Evolutionary conservation across 2,888 invertebrate genomes (phyloP), one percentile per base, ranked within the genome.

Genomic region (Biston stratarius): DNA sequence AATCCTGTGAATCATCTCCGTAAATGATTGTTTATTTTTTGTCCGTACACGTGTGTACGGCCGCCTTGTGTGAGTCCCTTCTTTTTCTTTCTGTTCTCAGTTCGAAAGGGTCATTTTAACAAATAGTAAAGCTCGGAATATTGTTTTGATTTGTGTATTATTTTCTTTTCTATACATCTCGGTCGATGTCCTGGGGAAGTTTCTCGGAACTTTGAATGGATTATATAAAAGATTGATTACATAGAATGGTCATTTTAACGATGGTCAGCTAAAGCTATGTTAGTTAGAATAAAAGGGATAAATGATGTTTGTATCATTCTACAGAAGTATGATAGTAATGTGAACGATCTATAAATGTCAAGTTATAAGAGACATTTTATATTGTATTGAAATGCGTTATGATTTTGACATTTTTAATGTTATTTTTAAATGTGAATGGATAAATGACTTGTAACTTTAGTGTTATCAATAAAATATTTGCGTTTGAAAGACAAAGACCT

Each of bases 41-140:
- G 77, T 75, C 73, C 69, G 72, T 77, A 79, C 82, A 83, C 79
- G 82, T 83, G 79, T 80, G 78, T 38, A 47, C 70, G 58, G 52
- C 74, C 72, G 71, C 72, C 74, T 76, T 73, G 77, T 74, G 73
- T 70, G 74, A 51, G 72, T 75, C 75, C 76, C 74, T 79, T 77
- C 75, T 70, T 74, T 80, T 81, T 81, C 75, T 76, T 81, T 79
- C 75, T 75, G 77, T 70, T 73, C 74, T 80, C 74, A 78, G 80
- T 80, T 74, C 76, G 78, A 82, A 81, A 81, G 83, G 83, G 83
- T 83, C 80, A 76, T 80, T 72, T 80, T 77, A 82, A 70, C 60
- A 76, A 77, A 80, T 80, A 79, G 78, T 81, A 77, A 73, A 71
- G 73, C 75, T 78, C 74, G 76, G 79, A 72, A 75, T 77, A 77